Conservation (phyloP, 2,113 vertebrate genomes). For the Peromyscus leucopus region DNA sequence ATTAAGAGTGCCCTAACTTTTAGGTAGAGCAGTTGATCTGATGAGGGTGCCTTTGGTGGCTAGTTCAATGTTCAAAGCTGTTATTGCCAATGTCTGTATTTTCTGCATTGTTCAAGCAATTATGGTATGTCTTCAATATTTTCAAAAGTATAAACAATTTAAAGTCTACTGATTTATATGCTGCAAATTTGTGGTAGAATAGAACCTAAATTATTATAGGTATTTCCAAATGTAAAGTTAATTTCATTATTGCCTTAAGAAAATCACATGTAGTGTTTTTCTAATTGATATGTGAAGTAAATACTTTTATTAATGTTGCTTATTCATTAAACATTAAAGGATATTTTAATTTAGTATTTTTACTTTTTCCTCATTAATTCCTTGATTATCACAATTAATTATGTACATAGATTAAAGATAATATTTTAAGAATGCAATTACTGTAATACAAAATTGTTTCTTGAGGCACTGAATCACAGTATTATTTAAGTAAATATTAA, state of each 20-base stretch:
- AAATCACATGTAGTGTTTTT: not conserved
- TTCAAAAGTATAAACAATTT: not conserved
- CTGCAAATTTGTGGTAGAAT: not conserved
- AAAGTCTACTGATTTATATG: not conserved
- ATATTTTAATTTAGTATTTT: conserved; percentile 62
- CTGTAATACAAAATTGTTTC: conserved; percentile 43
- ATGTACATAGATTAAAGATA: not conserved
- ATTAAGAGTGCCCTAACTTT: not conserved
- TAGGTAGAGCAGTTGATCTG: not conserved
- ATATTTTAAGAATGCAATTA: conserved; percentile 43
- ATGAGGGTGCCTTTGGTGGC: not conserved
- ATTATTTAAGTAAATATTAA: conserved; percentile 32
- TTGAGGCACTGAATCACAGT: not conserved
- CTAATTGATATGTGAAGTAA: conserved; percentile 39
- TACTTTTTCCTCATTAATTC: conserved; percentile 42
- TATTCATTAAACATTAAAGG: conserved; percentile 25
- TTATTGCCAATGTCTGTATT: not conserved
- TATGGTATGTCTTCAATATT: not conserved
- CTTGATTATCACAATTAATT: conserved; percentile 44
- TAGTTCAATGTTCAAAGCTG: too few relatives aligned
- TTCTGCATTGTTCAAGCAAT: not conserved
- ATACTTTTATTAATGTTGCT: conserved; percentile 31
- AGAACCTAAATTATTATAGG: not conserved
- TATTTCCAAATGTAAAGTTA: conserved; percentile 38
- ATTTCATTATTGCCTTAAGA: conserved; percentile 43